These are phyloP conservation scores for Hippocampus comes DNA, from an alignment of 2,113 vertebrate genomes.

Conservation along the genomic window DNA sequence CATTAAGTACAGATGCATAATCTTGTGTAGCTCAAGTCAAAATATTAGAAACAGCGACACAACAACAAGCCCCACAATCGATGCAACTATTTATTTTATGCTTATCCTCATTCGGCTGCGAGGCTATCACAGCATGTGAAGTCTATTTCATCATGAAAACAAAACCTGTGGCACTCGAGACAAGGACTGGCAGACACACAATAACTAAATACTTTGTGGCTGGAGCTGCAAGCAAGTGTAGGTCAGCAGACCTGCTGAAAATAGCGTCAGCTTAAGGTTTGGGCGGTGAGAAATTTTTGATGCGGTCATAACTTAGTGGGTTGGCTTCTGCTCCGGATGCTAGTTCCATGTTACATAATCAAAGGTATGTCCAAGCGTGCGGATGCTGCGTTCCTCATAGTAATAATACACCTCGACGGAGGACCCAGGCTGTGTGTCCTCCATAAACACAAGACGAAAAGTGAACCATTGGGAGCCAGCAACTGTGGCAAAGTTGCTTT, in stretches of 20 bases:
- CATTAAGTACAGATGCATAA: background rate
- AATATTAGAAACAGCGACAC: too few species aligned
- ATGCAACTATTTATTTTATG: background rate
- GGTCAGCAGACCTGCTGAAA: slow-evolving; percentile 32
- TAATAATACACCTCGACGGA: background rate
- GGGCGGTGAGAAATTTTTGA: slow-evolving; percentile 32
- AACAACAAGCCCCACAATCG: too few species aligned
- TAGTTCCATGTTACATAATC: background rate
- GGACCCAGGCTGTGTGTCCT: background rate
- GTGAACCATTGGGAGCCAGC: slow-evolving; percentile 9
- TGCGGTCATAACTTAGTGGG: slow-evolving; percentile 28
- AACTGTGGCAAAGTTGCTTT: slow-evolving; percentile 41
- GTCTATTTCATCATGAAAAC: background rate
- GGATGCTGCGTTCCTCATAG: background rate
- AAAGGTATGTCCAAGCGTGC: background rate
- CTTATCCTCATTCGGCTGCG: background rate
- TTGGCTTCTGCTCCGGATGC: background rate
- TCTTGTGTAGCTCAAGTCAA: too few species aligned
- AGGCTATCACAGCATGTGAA: background rate
- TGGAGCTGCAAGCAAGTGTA: slow-evolving; percentile 3
- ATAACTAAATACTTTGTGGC: background rate
- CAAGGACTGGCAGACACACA: background rate
- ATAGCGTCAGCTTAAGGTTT: slow-evolving; percentile 58
- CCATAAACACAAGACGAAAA: background rate
- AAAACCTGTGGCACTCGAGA: background rate